phyloP scores from a whole-genome alignment of 2,113 vertebrate genomes.

The Corvus hawaiiensis region DNA sequence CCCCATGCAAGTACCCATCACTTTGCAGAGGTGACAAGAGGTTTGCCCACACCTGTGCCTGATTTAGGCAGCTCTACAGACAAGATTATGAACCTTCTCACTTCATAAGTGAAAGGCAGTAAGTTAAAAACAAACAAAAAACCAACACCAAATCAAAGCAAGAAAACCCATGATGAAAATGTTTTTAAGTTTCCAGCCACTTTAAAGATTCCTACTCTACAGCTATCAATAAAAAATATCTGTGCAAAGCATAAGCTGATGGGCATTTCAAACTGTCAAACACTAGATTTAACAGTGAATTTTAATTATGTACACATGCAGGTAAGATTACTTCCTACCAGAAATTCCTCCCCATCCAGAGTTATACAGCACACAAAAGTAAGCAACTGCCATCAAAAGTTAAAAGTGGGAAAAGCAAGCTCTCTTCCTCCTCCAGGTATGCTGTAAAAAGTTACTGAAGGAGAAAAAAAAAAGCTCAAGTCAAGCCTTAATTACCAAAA shows the following conservation, averaged over 20 bases:
- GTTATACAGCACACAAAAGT: background rate
- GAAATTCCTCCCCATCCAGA: background rate
- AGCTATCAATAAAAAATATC: background rate
- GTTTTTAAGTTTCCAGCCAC: background rate
- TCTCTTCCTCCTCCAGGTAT: background rate
- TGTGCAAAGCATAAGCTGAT: background rate
- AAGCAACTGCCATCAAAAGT: background rate
- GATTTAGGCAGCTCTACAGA: background rate
- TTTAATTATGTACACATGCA: fast-evolving
- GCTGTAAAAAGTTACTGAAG: background rate
- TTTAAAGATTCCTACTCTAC: background rate
- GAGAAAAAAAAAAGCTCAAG: background rate
- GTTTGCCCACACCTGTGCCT: background rate
- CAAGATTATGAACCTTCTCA: background rate
- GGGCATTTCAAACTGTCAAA: background rate
- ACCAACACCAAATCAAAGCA: background rate
- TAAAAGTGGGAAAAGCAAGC: background rate
- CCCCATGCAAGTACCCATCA: background rate
- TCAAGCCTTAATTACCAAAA: background rate
- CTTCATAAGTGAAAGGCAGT: background rate
- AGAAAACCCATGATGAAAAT: fast-evolving
- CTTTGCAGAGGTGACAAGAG: background rate
- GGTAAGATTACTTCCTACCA: background rate
- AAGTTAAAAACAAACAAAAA: background rate
- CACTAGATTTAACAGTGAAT: background rate